Percentiles rank a stretch among this genome's conserved stretches.
Conservation (phyloP, 2,888 invertebrate species). For the Drosophila colorata region DNA sequence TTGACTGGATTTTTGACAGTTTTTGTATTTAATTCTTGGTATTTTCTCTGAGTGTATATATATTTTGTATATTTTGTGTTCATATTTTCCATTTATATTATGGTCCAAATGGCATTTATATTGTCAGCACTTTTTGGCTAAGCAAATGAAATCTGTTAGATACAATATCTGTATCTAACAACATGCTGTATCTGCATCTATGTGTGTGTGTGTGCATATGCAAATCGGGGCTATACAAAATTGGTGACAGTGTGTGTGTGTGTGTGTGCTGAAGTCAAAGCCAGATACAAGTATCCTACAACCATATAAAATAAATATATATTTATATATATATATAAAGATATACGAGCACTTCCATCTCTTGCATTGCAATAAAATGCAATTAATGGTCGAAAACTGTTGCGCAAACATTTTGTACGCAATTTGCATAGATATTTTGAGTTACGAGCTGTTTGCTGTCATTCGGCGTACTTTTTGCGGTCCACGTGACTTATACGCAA, state of each 20-base stretch:
- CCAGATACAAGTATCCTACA: conserved; percentile 36
- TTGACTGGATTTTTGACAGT: too few relatives aligned
- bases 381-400: conserved; percentile 64
- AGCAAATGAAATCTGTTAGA: conserved; percentile 45
- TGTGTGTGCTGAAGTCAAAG: conserved; percentile 25
- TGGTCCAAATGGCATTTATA: conserved; percentile 26
- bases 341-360: conserved; percentile 16
- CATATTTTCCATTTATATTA: conserved; percentile 14
- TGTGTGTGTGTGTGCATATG: conserved; percentile 49
- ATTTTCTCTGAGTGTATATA: neutral
- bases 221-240: conserved; percentile 55
- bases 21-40: neutral
- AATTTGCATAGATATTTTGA: conserved; percentile 55
- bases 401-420: conserved; percentile 57
- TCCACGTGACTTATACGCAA: conserved; percentile 34
- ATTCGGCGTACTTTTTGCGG: conserved; percentile 39
- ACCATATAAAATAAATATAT: conserved; percentile 5
- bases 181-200: conserved; percentile 23
- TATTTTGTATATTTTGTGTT: neutral
- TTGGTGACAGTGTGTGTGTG: neutral
- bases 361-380: conserved; percentile 68
- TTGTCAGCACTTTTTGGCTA: conserved; percentile 42
- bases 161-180: conserved; percentile 42
- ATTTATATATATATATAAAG: neutral
- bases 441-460: conserved; percentile 37